Evolutionary conservation across 2,797 vertebrate species (phyloP).

Genomic region (Benthosema pterotum): DNA sequence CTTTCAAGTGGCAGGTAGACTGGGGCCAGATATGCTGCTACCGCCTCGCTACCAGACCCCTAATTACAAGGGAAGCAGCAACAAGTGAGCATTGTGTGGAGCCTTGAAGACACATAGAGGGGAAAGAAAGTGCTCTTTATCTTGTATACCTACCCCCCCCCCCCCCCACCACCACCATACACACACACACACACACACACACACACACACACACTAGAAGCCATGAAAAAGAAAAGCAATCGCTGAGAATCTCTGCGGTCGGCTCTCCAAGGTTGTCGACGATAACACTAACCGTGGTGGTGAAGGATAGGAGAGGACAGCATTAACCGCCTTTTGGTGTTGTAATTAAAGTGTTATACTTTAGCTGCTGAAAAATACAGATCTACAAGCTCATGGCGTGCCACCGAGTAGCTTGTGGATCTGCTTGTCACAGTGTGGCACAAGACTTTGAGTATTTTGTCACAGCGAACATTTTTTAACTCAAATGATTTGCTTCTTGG

Average conservation of each 20-base stretch:
- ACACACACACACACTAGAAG: slow-evolving; percentile 1
- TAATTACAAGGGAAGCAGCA: slow-evolving; percentile 75
- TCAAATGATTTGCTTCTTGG: no score
- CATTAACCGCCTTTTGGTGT: no score
- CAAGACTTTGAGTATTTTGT: no score
- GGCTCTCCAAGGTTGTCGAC: slow-evolving; percentile 14
- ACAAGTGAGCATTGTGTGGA: slow-evolving; percentile 73
- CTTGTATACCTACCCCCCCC: slow-evolving; percentile 14
- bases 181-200: slow-evolving; percentile 4
- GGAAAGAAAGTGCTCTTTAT: slow-evolving; percentile 73
- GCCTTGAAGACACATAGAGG: slow-evolving; percentile 58
- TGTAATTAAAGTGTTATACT: no score
- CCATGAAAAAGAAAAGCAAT: slow-evolving; percentile 30
- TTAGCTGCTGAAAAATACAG: no score
- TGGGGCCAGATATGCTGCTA: slow-evolving; percentile 41
- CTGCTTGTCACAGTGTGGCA: no score
- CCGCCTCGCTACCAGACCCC: slow-evolving; percentile 53
- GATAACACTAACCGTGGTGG: background rate
- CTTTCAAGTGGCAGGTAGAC: slow-evolving; percentile 71
- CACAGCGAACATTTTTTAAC: no score
- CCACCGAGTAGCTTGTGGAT: no score
- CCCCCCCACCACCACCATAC: slow-evolving; percentile 7
- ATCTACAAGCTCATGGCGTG: no score
- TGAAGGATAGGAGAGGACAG: background rate
- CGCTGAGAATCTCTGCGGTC: slow-evolving; percentile 43